phyloP scores from a whole-genome alignment of 1,140 invertebrate genomes.

The Luehdorfia chinensis region DNA sequence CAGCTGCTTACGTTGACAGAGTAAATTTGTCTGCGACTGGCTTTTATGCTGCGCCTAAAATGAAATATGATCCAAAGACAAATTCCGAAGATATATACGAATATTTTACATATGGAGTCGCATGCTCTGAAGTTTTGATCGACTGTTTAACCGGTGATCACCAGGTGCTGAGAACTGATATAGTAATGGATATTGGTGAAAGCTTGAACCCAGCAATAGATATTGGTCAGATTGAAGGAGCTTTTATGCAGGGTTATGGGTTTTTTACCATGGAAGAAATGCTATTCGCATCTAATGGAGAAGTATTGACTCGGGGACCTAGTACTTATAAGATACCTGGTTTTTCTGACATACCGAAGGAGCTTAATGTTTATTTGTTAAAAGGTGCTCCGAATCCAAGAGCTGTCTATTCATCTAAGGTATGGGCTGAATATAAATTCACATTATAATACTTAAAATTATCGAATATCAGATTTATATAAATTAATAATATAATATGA shows the following conservation, averaged over 20 bases:
- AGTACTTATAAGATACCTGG: conserved; percentile 83
- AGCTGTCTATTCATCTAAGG: conserved; percentile 84
- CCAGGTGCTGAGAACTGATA: conserved; percentile 81
- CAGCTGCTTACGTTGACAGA: conserved; percentile 78
- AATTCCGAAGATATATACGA: conserved; percentile 69
- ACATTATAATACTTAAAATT: no score
- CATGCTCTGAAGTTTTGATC: conserved; percentile 78
- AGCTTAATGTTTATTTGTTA: conserved; percentile 81
- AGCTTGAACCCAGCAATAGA: conserved; percentile 84
- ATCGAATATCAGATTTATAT: no score
- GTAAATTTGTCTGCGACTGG: conserved; percentile 80
- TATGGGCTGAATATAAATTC: no score
- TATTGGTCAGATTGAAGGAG: conserved; percentile 85
- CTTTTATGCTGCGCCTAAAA: conserved; percentile 75
- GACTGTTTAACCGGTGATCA: conserved; percentile 80
- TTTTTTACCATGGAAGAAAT: conserved; percentile 82
- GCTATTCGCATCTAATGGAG: conserved; percentile 78
- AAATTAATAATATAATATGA: no score
- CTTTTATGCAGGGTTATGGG: conserved; percentile 83
- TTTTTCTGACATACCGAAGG: conserved; percentile 76
- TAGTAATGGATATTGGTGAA: conserved; percentile 84
- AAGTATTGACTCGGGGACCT: conserved; percentile 79
- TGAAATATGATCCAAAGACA: conserved; percentile 73
- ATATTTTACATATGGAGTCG: conserved; percentile 78
- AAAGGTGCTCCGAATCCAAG: conserved; percentile 80